These are phyloP conservation scores for Lophius piscatorius DNA, from an alignment of 2,113 vertebrate species.

Conservation along the genomic window DNA sequence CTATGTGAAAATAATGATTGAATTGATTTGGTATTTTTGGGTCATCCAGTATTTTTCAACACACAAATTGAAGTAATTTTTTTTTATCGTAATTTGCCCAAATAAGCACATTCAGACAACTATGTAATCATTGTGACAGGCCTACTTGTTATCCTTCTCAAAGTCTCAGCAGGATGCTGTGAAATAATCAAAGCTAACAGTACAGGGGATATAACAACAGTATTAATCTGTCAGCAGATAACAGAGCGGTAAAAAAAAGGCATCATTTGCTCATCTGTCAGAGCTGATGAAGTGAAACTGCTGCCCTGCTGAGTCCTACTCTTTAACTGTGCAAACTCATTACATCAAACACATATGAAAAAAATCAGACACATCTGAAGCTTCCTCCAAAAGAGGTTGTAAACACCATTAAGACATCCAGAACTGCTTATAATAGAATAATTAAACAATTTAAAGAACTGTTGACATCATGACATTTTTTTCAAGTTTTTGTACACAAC, in stretches of 20 bases:
- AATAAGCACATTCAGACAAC: too few relatives aligned
- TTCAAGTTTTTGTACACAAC: not conserved
- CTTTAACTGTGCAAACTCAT: not conserved
- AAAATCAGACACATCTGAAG: not conserved
- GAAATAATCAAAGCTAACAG: constrained; percentile 8
- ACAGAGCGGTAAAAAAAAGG: constrained; percentile 6
- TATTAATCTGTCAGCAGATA: constrained; percentile 12
- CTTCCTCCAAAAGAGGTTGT: too few relatives aligned
- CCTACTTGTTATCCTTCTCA: too few relatives aligned
- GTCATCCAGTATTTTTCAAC: too few relatives aligned
- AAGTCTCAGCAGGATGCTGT: not conserved
- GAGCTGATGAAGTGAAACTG: too few relatives aligned
- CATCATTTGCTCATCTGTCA: constrained; percentile 15
- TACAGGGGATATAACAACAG: not conserved
- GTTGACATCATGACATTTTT: constrained; percentile 15
- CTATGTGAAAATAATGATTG: too few relatives aligned
- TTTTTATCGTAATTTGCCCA: too few relatives aligned
- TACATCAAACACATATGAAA: not conserved
- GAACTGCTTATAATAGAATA: too few relatives aligned
- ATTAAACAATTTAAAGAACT: not conserved
- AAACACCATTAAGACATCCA: too few relatives aligned
- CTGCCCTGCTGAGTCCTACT: not conserved
- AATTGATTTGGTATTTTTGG: too few relatives aligned
- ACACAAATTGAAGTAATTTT: too few relatives aligned
- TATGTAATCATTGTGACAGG: too few relatives aligned